Base-by-base conservation (phyloP, 1,140 invertebrate species). In the Pachypeltis micranthus region DNA sequence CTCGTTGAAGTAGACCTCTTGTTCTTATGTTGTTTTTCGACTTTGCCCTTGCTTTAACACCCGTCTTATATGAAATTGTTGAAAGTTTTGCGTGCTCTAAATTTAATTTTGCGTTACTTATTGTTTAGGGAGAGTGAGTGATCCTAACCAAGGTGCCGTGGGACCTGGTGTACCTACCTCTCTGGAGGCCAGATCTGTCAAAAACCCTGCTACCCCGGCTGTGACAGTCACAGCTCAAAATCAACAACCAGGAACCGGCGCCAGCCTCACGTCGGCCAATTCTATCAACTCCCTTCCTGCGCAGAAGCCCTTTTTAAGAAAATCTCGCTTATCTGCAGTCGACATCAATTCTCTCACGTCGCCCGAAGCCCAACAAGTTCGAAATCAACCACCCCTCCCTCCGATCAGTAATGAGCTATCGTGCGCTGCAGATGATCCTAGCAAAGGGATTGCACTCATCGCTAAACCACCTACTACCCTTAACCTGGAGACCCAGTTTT, bases 281-380 rank as follows among this genome's bases (percentile, higher is more conserved):
- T 34, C 44, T 21, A 34, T 56, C 19, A 26, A 26, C 28, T 44
- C 3, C 27, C 28, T 10, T 55, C 7, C 63, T 14, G 21, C 71
- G 44, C 73, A 78, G 68, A 80, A 80, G 65, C 79, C 79, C 23
- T 66, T 79, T 16, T 72, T 81, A 59, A 74, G 80, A 60, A 81
- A 81, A 67, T 80, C 76, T 70, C 74, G 79, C 24, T 25, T 59
- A 65, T 77, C 78, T 3, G 72, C 76, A n/a, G 72, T 74, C 2
- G 63, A 74, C n/a, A 76, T 78, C 57, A 74, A 71, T 56, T 75
- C 72, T 63, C 72, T 79, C 61, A 81, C 79, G 31, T 80, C 80
- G 27, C 77, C 79, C 31, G 80, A 81, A 73, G 78, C 75, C 59
- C 74, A 75, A 63, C 74, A 75, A 64, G 70, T 71, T 59, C 62